Conservation (phyloP, 2,113 vertebrate genomes). For the Carassius carassius region DNA sequence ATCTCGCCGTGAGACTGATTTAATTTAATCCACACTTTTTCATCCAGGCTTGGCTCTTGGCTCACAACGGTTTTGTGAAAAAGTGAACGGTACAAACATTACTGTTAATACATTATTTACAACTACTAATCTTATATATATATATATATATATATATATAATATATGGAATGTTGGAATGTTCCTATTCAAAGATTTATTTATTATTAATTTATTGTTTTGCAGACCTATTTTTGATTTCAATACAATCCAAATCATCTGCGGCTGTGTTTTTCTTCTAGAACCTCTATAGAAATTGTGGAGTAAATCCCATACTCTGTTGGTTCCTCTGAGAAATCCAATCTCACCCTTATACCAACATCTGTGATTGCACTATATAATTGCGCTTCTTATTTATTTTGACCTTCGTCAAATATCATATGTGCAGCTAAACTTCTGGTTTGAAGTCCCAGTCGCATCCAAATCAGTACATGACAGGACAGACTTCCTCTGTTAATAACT, state of each 20-base stretch:
- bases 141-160: neutral
- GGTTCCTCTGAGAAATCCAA: neutral
- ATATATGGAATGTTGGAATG: too few relatives aligned
- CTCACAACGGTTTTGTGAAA: too few relatives aligned
- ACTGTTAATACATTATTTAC: too few relatives aligned
- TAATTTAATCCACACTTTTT: slow-evolving; percentile 25
- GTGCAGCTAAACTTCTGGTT: neutral
- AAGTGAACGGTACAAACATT: neutral
- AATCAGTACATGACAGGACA: neutral
- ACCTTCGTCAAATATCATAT: neutral
- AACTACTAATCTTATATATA: neutral
- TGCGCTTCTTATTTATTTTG: neutral
- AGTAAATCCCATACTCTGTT: neutral
- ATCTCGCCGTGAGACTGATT: slow-evolving; percentile 8
- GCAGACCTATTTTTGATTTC: neutral
- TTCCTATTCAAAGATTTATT: neutral
- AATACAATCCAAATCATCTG: neutral
- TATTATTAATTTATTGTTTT: neutral
- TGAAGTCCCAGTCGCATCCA: neutral
- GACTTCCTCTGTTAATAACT: neutral
- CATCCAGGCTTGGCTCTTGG: neutral
- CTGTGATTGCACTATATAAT: neutral
- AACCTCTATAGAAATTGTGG: neutral
- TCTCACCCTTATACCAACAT: neutral
- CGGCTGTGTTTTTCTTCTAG: neutral